phyloP scores from a whole-genome alignment of 1,140 invertebrate species.

The Diabrotica undecimpunctata region DNA sequence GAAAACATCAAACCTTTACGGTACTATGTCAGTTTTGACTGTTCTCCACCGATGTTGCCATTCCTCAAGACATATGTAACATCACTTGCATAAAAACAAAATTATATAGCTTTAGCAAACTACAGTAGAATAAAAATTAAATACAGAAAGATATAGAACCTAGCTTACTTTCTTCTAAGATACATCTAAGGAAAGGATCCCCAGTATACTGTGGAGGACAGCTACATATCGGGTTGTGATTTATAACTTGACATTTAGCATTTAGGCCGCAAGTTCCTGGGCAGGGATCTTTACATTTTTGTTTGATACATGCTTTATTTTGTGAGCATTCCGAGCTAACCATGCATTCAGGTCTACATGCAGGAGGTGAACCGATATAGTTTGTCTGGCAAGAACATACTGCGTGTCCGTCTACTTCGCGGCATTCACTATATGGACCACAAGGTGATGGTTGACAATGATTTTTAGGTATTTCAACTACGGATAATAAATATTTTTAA shows the following conservation, averaged over 20 bases:
- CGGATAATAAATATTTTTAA: slow-evolving; percentile 21
- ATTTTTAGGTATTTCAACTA: slow-evolving; percentile 48
- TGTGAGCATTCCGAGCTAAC: slow-evolving; percentile 65
- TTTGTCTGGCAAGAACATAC: slow-evolving; percentile 64
- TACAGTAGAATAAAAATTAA: not conserved
- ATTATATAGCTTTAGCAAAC: too few species aligned
- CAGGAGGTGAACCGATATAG: slow-evolving; percentile 61
- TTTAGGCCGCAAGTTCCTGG: slow-evolving; percentile 66
- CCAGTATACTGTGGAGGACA: slow-evolving; percentile 61
- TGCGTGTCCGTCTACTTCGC: slow-evolving; percentile 56
- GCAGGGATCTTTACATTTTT: slow-evolving; percentile 66
- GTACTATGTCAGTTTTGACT: too few species aligned
- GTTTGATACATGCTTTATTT: slow-evolving; percentile 65
- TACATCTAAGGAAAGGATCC: slow-evolving; percentile 66
- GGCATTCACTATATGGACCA: slow-evolving; percentile 62
- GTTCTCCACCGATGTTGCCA: too few species aligned
- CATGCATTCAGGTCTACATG: slow-evolving; percentile 64
- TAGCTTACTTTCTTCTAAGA: slow-evolving; percentile 55
- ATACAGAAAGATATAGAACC: slow-evolving; percentile 5
- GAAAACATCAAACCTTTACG: too few species aligned
- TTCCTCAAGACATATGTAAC: too few species aligned
- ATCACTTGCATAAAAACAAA: too few species aligned
- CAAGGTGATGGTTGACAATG: slow-evolving; percentile 67
- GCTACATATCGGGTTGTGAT: slow-evolving; percentile 68
- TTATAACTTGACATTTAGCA: slow-evolving; percentile 65